These are phyloP conservation scores for Semnornis frantzii DNA, from an alignment of 2,113 vertebrate species.

Conservation along the genomic window DNA sequence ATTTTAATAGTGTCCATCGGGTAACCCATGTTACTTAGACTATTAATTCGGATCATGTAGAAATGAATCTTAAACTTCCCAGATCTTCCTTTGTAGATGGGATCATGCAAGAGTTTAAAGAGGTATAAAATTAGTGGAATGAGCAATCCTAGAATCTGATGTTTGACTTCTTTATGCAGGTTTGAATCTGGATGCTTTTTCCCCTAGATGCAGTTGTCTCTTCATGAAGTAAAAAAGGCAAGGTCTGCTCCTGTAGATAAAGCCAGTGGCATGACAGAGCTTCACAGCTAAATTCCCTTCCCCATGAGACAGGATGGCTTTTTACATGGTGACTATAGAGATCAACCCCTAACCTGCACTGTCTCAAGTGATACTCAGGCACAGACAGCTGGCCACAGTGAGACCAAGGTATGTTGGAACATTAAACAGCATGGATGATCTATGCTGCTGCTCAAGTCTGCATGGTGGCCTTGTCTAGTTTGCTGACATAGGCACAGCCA, in stretches of 20 bases:
- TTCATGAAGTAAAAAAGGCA: not conserved
- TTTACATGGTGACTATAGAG: accelerated
- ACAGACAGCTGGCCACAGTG: not conserved
- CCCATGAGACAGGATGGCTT: not conserved
- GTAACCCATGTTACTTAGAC: not conserved
- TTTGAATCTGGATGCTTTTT: not conserved
- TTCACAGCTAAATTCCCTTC: not conserved
- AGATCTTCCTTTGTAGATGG: not conserved
- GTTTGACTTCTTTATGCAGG: not conserved
- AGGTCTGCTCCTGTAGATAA: not conserved
- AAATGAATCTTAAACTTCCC: not conserved
- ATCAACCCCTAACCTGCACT: not conserved
- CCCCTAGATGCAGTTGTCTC: not conserved
- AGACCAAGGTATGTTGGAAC: not conserved
- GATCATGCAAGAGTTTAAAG: not conserved
- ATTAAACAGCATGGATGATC: not conserved
- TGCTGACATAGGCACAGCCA: not conserved
- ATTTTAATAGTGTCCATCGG: not conserved
- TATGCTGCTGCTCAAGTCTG: not conserved
- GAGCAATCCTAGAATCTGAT: not conserved
- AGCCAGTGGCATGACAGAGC: not conserved
- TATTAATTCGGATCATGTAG: not conserved
- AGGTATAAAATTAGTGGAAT: not conserved
- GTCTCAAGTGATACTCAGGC: not conserved
- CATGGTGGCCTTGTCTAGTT: not conserved